Evolutionary conservation across 2,113 vertebrate genomes (phyloP), one percentile per base, ranked within the genome.

Genomic region (Podarcis muralis): DNA sequence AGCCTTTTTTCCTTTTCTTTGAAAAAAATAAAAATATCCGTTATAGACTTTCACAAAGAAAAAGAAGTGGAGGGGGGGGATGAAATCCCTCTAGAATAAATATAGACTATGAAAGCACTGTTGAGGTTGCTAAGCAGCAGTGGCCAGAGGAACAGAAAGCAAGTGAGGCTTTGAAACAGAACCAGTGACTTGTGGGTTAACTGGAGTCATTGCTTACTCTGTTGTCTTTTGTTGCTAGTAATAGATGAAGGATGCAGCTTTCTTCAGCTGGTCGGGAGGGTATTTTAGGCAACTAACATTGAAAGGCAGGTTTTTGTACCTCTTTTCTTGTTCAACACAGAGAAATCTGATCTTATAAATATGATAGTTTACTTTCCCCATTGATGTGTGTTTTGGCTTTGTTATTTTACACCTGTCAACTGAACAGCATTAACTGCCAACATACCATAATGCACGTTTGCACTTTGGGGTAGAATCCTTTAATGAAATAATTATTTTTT

Each of bases 61-160:
- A 91, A 92, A 84, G 13, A 79, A 18, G 20, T 78, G 76, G 91
- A 66, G 72, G 72, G 11, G 32, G 86, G 85, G 93, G 91, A 90
- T 93, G 78, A 35, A 95, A 94, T 89, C 11, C 89, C 72, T 93
- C 90, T 86, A 89, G 93, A 93, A 95, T 94, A 93, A 93, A 79
- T 89, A 93, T 88, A 95, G 91, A 87, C 89, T 95, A 92, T 95
- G 87, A 93, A 96, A 95, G 87, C 90, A 91, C 90, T 96, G 93
- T 96, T 91, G 83, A 94, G 83, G 94, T 96, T 97, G 94, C 95
- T 96, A 97, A 89, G 95, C 95, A 96, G 96, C 93, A 15, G 5
- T 91, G 81, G 66, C 91, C 94, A 86, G 86, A 90, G 88, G 90
- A 95, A 93, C 37, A 95, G 72, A 96, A 93, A 92, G 74, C 88